Conservation (phyloP, 2,113 vertebrate species). For the Xiphophorus couchianus region DNA sequence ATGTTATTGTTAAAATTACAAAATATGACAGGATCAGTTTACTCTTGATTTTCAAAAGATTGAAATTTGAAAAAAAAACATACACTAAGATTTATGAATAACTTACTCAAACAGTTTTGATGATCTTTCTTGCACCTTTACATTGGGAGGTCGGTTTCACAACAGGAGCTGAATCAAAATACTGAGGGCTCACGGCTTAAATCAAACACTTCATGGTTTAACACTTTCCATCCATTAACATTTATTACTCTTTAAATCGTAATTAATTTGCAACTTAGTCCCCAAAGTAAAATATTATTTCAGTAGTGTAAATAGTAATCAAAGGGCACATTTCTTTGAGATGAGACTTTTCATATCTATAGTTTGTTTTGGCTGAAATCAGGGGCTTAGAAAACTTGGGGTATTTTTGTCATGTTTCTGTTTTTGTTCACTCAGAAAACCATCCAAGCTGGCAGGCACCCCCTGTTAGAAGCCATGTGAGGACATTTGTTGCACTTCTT, state of each 20-base stretch:
- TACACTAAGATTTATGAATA: too few species aligned
- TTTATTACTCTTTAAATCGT: background rate
- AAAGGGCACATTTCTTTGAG: background rate
- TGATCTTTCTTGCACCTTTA: too few species aligned
- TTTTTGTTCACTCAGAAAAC: background rate
- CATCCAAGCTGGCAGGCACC: background rate
- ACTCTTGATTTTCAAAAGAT: too few species aligned
- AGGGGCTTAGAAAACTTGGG: background rate
- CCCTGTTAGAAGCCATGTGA: background rate
- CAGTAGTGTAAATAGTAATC: background rate
- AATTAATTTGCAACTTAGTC: background rate
- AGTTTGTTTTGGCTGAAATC: background rate
- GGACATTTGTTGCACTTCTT: background rate
- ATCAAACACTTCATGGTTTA: constrained; percentile 12
- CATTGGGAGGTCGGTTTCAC: background rate
- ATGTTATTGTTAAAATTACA: constrained; percentile 24
- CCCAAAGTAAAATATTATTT: background rate
- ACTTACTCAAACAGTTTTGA: too few species aligned
- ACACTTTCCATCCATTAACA: constrained; percentile 1
- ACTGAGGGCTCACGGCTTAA: background rate
- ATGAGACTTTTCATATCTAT: background rate
- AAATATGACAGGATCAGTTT: background rate
- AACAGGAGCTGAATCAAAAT: constrained; percentile 13
- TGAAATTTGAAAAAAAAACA: too few species aligned
- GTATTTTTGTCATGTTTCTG: background rate